Percentiles rank a stretch among this genome's conserved stretches.
phyloP scores from a whole-genome alignment of 2,797 vertebrate species.

The Malacoraja senta region DNA sequence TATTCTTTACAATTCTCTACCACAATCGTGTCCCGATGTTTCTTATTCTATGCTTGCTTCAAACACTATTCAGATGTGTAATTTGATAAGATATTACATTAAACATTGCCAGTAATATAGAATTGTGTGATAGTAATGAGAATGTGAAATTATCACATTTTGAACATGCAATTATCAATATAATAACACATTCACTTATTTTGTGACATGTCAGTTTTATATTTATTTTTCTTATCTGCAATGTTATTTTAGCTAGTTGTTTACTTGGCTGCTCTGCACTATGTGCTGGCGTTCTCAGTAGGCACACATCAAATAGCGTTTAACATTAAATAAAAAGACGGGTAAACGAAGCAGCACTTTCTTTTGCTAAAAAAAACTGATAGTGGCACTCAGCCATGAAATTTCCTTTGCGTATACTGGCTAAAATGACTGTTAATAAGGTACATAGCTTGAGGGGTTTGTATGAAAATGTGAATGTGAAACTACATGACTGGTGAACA shows the following conservation, averaged over 20 bases:
- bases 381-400: neutral
- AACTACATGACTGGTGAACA: neutral
- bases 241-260: neutral
- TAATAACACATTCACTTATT: neutral
- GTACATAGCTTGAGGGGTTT: neutral
- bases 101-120: neutral
- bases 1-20: neutral
- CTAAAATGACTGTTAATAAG: slow-evolving; percentile 6
- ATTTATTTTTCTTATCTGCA: neutral
- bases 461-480: neutral
- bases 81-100: neutral
- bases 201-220: neutral
- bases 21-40: neutral
- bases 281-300: neutral
- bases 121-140: neutral
- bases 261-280: neutral
- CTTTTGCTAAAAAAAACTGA: neutral
- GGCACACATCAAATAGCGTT: neutral
- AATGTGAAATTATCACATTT: neutral
- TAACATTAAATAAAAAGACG: neutral
- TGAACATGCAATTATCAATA: neutral
- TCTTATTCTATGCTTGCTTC: neutral
- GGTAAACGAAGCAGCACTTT: neutral
- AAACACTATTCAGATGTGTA: neutral
- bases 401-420: neutral